Conservation (phyloP, 2,797 vertebrate genomes). For the Vultur gryphus region DNA sequence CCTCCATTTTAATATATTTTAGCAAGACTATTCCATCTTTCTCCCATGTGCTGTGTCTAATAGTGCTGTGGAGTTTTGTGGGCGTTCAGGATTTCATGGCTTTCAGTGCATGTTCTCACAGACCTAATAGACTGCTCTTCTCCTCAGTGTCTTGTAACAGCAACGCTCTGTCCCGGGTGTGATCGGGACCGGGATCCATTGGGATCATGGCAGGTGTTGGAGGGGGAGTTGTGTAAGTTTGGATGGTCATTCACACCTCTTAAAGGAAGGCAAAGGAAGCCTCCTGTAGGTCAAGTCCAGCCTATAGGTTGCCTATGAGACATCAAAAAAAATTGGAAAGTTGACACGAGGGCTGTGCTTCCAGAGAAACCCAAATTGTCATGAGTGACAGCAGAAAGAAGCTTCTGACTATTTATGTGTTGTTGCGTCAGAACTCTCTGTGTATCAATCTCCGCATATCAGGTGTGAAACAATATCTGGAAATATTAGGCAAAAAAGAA, state of each 20-base stretch:
- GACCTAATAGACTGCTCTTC: not conserved
- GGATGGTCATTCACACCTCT: not conserved
- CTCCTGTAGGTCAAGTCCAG: not conserved
- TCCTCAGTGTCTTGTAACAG: not conserved
- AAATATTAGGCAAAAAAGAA: not conserved
- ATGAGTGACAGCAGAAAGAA: not conserved
- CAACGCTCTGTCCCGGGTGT: fast-evolving
- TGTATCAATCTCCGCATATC: not conserved
- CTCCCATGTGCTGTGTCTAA: not conserved
- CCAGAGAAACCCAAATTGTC: not conserved
- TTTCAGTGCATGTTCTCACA: not conserved
- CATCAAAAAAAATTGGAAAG: not conserved
- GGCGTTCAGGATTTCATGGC: not conserved
- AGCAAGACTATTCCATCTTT: not conserved
- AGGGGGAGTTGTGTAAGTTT: not conserved
- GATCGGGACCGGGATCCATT: not conserved
- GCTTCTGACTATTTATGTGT: not conserved
- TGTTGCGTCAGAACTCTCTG: not conserved
- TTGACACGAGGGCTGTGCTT: not conserved
- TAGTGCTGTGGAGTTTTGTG: not conserved
- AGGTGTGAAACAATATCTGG: not conserved
- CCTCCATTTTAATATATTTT: not conserved
- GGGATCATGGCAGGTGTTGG: fast-evolving
- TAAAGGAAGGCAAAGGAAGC: not conserved
- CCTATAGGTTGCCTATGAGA: not conserved